Evolutionary conservation across 1,140 invertebrate genomes (phyloP).

Genomic region (Bombus consobrinus): DNA sequence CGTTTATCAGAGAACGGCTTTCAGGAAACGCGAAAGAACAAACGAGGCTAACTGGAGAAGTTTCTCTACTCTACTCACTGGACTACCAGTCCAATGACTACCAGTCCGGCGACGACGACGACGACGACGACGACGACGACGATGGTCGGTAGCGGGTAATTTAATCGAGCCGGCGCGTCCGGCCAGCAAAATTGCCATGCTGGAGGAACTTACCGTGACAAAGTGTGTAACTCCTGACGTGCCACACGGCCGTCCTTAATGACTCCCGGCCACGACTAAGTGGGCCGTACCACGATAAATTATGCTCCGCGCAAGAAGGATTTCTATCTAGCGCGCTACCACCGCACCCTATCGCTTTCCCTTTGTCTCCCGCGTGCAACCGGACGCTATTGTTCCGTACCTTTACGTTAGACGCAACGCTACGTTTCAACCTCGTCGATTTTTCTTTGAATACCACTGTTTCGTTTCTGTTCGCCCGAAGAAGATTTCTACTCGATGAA

Average conservation of each 20-base stretch:
- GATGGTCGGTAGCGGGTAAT: slow-evolving; percentile 41
- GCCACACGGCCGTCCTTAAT: slow-evolving; percentile 46
- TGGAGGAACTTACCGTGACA: slow-evolving; percentile 52
- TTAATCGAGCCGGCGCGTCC: slow-evolving; percentile 43
- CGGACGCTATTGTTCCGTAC: neutral
- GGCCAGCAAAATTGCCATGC: slow-evolving; percentile 40
- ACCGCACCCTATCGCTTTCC: neutral
- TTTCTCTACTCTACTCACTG: neutral
- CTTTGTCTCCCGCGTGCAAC: neutral
- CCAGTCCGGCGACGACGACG: neutral
- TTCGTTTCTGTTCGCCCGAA: neutral
- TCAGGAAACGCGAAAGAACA: slow-evolving; percentile 34
- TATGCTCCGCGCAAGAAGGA: slow-evolving; percentile 22
- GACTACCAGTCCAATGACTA: neutral
- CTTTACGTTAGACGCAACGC: neutral
- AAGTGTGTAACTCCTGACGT: slow-evolving; percentile 53
- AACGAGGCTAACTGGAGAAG: slow-evolving; percentile 26
- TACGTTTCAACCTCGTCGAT: neutral
- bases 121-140: neutral
- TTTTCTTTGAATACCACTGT: neutral
- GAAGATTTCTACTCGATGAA: neutral
- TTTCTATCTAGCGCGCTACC: slow-evolving; percentile 29
- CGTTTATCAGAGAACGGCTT: neutral
- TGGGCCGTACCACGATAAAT: slow-evolving; percentile 48
- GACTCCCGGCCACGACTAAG: slow-evolving; percentile 50